Conservation (phyloP, 2,888 invertebrate genomes). For the Dromius quadrimaculatus region DNA sequence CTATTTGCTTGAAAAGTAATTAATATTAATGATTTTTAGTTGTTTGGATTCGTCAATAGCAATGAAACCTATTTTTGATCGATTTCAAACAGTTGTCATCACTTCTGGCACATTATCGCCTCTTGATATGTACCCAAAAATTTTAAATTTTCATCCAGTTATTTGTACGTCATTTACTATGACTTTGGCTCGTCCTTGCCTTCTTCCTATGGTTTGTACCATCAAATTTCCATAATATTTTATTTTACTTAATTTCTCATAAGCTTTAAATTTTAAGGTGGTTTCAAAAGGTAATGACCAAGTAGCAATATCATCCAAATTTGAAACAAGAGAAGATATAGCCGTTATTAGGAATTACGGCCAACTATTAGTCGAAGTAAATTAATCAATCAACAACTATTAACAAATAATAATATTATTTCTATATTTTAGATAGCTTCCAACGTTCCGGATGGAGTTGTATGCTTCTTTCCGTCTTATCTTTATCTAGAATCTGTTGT, state of each 20-base stretch:
- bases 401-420: too few species aligned
- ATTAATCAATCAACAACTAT: too few species aligned
- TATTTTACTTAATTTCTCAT: too few species aligned
- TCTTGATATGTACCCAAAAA: constrained; percentile 99
- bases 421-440: too few species aligned
- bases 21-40: constrained; percentile 70
- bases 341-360: constrained; percentile 98
- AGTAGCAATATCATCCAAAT: constrained; percentile 97
- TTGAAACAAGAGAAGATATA: constrained; percentile 96
- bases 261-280: constrained; percentile 76
- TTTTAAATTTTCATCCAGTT: constrained; percentile 96
- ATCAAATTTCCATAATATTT: constrained; percentile 7
- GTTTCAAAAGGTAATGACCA: constrained; percentile 98
- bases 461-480: constrained; percentile 99
- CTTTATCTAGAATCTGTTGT: constrained; percentile 96
- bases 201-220: constrained; percentile 90
- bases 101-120: constrained; percentile 99
- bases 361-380: constrained; percentile 93
- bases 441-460: constrained; percentile 92
- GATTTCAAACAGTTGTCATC: constrained; percentile 97
- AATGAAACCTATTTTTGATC: constrained; percentile 94
- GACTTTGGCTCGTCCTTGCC: constrained; percentile 96
- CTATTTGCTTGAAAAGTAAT: background rate
- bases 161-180: constrained; percentile 98
- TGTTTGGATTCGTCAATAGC: constrained; percentile 99